phyloP scores from a whole-genome alignment of 2,888 invertebrate genomes.

The Zele albiditarsus region DNA sequence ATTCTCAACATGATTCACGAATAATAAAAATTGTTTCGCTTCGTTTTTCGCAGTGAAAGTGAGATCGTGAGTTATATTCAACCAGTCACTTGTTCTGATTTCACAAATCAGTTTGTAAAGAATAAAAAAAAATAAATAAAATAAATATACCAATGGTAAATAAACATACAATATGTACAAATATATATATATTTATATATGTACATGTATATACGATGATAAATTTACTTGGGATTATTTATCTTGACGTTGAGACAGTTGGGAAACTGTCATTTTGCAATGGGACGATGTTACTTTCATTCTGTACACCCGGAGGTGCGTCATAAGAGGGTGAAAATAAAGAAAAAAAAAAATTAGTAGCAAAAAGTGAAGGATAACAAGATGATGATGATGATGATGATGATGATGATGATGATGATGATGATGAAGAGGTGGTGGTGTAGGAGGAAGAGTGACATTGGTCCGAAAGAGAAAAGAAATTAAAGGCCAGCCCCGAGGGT shows the following conservation, averaged over 20 bases:
- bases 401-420: constrained; percentile 28
- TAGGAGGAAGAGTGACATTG: constrained; percentile 42
- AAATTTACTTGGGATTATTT: constrained; percentile 19
- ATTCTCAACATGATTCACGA: constrained; percentile 21
- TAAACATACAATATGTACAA: background rate
- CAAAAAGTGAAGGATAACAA: background rate
- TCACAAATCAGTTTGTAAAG: constrained; percentile 22
- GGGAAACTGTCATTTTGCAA: constrained; percentile 19
- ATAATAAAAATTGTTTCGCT: constrained; percentile 29
- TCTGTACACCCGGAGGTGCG: background rate
- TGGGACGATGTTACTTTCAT: background rate
- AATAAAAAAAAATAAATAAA: background rate
- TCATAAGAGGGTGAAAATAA: constrained; percentile 29
- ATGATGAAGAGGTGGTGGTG: constrained; percentile 37
- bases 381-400: constrained; percentile 1
- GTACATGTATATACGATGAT: background rate
- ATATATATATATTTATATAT: background rate
- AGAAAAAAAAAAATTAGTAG: background rate
- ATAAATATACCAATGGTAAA: background rate
- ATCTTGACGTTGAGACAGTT: constrained; percentile 4
- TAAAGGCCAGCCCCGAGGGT: constrained; percentile 42
- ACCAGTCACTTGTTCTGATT: constrained; percentile 25
- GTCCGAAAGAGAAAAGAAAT: constrained; percentile 40
- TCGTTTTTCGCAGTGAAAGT: constrained; percentile 31
- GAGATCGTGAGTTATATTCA: constrained; percentile 24